These are phyloP conservation scores for Coranthus polyacanthus DNA, from an alignment of 2,797 vertebrate genomes.

Conservation along the genomic window DNA sequence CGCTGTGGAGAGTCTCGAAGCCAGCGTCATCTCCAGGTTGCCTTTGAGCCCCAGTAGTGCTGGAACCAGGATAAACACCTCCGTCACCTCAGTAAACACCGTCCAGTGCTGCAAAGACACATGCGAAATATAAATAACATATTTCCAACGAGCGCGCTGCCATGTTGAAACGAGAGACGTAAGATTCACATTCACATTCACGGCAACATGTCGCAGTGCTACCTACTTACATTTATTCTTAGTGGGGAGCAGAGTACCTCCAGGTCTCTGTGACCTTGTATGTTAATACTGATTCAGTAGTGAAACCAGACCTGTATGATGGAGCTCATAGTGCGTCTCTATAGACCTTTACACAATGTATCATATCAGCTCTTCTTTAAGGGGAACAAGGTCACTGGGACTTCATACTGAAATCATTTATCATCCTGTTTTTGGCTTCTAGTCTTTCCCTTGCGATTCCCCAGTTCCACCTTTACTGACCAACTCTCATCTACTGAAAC, in stretches of 20 bases:
- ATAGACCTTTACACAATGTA: slow-evolving; percentile 17
- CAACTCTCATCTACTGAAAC: not conserved
- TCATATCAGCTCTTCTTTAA: slow-evolving; percentile 24
- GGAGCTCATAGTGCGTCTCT: slow-evolving; percentile 23
- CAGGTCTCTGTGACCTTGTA: slow-evolving; percentile 34
- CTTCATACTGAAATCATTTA: slow-evolving; percentile 40
- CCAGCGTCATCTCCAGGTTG: slow-evolving; percentile 98
- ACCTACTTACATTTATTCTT: not conserved
- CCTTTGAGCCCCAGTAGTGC: slow-evolving; percentile 97
- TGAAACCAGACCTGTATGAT: slow-evolving; percentile 49
- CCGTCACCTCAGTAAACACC: slow-evolving; percentile 94
- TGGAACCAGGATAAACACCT: slow-evolving; percentile 98
- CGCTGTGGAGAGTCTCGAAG: slow-evolving; percentile 97
- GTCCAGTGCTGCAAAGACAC: slow-evolving; percentile 92
- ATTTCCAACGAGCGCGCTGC: slow-evolving; percentile 7
- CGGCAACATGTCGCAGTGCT: slow-evolving; percentile 1
- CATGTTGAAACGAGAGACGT: not conserved
- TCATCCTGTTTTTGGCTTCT: slow-evolving; percentile 15
- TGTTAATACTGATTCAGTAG: slow-evolving; percentile 53
- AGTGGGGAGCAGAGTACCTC: not conserved
- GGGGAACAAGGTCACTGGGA: slow-evolving; percentile 41
- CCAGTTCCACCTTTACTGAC: slow-evolving; percentile 1
- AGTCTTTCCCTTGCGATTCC: slow-evolving; percentile 5
- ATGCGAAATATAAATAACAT: slow-evolving; percentile 36
- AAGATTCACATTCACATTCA: not conserved